phyloP scores from a whole-genome alignment of 2,888 invertebrate genomes.

The Amphipoea lucens region DNA sequence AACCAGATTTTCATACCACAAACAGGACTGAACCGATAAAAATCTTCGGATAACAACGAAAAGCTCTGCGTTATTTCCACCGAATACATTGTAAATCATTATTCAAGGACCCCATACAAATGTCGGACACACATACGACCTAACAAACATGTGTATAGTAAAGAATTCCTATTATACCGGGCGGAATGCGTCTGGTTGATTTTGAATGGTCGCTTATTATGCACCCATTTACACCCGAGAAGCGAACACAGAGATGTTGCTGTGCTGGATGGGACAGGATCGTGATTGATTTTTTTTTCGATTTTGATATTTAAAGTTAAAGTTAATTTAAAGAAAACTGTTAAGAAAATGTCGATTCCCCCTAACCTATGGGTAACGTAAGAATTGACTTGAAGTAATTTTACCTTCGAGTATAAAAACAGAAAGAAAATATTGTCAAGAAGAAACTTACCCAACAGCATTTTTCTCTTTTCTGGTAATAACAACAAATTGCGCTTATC shows the following conservation, averaged over 20 bases:
- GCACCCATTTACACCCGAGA: slow-evolving; percentile 89
- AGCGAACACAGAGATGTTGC: slow-evolving; percentile 60
- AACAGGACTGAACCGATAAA: slow-evolving; percentile 61
- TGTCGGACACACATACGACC: slow-evolving; percentile 80
- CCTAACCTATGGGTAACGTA: too few species aligned
- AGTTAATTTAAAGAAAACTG: not conserved
- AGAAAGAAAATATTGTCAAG: not conserved
- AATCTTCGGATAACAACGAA: slow-evolving; percentile 67
- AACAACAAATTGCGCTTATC: not conserved
- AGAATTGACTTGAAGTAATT: not conserved
- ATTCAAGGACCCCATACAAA: slow-evolving; percentile 87
- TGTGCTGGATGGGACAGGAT: slow-evolving; percentile 43
- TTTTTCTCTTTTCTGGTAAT: not conserved
- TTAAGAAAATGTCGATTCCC: not conserved
- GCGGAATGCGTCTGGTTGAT: slow-evolving; percentile 87
- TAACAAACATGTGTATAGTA: slow-evolving; percentile 86
- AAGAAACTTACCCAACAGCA: not conserved
- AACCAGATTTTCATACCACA: slow-evolving; percentile 61
- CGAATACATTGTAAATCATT: slow-evolving; percentile 87
- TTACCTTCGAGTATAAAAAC: not conserved
- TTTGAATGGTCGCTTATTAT: slow-evolving; percentile 90
- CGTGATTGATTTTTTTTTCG: slow-evolving; percentile 13
- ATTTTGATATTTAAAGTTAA: not conserved
- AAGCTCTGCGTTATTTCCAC: slow-evolving; percentile 68
- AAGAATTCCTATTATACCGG: slow-evolving; percentile 87